These are phyloP conservation scores for Magallana angulata DNA, from an alignment of 1,140 invertebrate genomes.

Conservation along the genomic window DNA sequence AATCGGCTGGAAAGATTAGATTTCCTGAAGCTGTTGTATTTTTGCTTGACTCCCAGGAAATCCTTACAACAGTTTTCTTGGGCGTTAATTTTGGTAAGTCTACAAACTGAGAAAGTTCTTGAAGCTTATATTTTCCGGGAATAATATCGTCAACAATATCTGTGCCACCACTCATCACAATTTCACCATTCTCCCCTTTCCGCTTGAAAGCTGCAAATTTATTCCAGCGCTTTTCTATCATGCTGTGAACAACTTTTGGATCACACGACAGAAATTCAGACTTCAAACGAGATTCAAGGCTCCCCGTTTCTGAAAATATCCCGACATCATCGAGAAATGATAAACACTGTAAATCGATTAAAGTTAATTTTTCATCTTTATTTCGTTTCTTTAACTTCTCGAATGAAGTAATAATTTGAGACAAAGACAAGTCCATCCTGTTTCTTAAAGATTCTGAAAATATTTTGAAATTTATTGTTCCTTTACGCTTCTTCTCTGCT, in stretches of 20 bases:
- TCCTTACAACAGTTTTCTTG: slow-evolving; percentile 47
- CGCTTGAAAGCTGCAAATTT: slow-evolving; percentile 40
- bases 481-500: slow-evolving; percentile 54
- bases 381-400: background rate
- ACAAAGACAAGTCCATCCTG: slow-evolving; percentile 17
- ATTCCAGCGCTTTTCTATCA: slow-evolving; percentile 43
- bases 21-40: slow-evolving; percentile 46
- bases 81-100: slow-evolving; percentile 54
- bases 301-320: background rate
- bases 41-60: slow-evolving; percentile 39
- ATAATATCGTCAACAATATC: slow-evolving; percentile 54
- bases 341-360: background rate
- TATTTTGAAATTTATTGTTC: slow-evolving; percentile 52
- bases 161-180: slow-evolving; percentile 53
- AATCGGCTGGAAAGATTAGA: slow-evolving; percentile 46
- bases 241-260: slow-evolving; percentile 21
- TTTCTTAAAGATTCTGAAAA: slow-evolving; percentile 52
- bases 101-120: slow-evolving; percentile 54
- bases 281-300: background rate
- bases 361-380: slow-evolving; percentile 21
- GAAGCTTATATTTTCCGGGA: slow-evolving; percentile 57
- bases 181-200: slow-evolving; percentile 25
- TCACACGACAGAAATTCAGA: background rate
- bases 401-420: slow-evolving; percentile 32
- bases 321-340: background rate